These are phyloP conservation scores for Carabus problematicus DNA, from an alignment of 2,888 invertebrate genomes.

Conservation along the genomic window DNA sequence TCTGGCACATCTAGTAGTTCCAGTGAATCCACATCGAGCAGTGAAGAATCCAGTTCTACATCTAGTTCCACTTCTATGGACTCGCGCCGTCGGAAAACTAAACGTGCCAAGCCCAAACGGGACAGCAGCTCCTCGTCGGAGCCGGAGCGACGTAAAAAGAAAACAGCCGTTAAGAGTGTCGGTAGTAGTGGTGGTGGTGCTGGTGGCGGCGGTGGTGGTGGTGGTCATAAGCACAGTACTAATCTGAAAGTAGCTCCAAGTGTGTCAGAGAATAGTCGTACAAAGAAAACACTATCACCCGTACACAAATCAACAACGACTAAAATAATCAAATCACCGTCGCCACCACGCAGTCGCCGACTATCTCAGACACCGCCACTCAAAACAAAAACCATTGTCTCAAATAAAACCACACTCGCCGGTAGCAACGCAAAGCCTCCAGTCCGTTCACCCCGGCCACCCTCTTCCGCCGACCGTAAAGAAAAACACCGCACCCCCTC, in stretches of 20 bases:
- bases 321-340: constrained; percentile 53
- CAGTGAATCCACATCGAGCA: constrained; percentile 69
- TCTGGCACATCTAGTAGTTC: constrained; percentile 70
- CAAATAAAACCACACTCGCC: constrained; percentile 52
- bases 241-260: constrained; percentile 63
- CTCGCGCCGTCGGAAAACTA: constrained; percentile 54
- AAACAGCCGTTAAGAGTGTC: constrained; percentile 58
- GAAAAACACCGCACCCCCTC: constrained; percentile 58
- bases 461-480: constrained; percentile 50
- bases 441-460: constrained; percentile 55
- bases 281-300: constrained; percentile 54
- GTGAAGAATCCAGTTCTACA: constrained; percentile 71
- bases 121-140: constrained; percentile 46
- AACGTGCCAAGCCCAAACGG: constrained; percentile 55
- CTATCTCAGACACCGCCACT: constrained; percentile 58
- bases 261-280: constrained; percentile 60
- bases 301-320: constrained; percentile 55
- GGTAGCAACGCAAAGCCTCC: constrained; percentile 50
- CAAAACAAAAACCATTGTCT: constrained; percentile 53
- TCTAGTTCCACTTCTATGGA: constrained; percentile 64
- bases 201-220: too few relatives aligned
- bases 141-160: constrained; percentile 57
- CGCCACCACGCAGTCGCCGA: constrained; percentile 52
- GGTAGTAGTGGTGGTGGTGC: too few relatives aligned
- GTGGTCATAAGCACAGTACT: constrained; percentile 54